Base-by-base conservation (phyloP, 1,140 invertebrate species). In the Drosophila leontia region DNA sequence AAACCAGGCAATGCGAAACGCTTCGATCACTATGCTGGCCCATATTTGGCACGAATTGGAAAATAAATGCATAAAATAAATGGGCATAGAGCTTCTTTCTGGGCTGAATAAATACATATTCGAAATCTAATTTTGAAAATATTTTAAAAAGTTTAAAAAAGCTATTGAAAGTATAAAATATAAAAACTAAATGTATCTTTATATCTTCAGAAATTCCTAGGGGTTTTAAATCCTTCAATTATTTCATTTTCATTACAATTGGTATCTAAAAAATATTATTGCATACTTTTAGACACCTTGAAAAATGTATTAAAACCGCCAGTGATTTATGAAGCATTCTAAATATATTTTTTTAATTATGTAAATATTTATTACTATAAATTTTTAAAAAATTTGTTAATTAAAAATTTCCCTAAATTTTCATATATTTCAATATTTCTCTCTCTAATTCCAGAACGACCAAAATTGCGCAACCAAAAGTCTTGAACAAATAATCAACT, bases 391-490 rank as follows among this genome's bases (percentile, higher is more conserved):
- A 34, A 29, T 34, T 9, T 34, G 8, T 1, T 34, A 23, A 23
- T 23, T 23, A 23, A 23, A 23, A 34, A 34, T 34, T 34, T 9
- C 0, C 32, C 8, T 7, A 34, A 34, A 9, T 51, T 12, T 0
- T 7, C 23, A 26, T 34, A 58, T 13, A n/a, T 74, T 60, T 15
- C 17, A n/a, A 15, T 11, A 11, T 2, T 41, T 19, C 3, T 41
- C 23, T 17, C 47, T 55, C 32, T 74, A 13, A 7, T 80, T 84
- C 0, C 86, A 90, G 85, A 82, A 72, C 82, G 85, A 90, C 85
- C 85, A 90, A 90, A 90, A 61, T 77, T 74, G 71, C 70, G 67
- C 65, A 90, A 88, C 57, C 32, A 91, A 90, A 91, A 88, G 86
- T 88, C 85, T 88, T 85, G 23, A 61, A 61, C 32, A 23, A 42